Base-by-base conservation (phyloP, 2,888 invertebrate species). In the Drosophila picticornis region DNA sequence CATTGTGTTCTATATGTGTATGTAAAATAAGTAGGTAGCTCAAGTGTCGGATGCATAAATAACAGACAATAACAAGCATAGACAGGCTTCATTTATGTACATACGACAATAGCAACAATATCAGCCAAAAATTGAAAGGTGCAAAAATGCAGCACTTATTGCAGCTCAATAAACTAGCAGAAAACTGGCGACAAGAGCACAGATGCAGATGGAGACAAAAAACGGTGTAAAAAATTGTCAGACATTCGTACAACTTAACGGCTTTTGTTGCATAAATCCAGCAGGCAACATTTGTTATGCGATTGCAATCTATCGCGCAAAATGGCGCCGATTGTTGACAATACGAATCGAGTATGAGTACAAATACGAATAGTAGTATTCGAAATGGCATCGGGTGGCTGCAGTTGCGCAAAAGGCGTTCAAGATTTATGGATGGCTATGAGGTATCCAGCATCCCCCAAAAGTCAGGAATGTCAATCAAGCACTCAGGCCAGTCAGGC, bases 211-310 rank as follows among this genome's bases (percentile, higher is more conserved):
- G 70, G 66, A 65, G 76, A 80, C 78, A 80, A 75, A 68, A 57
- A 72, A 72, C 59, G 61, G 69, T 75, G 77, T 64, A 77, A 68
- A 73, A 80, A 73, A 74, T 74, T 70, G 80, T 80, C 72, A 82
- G 78, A 77, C 75, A 80, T 78, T 83, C 80, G 77, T 83, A 87
- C 82, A 89, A 88, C 77, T 88, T 89, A 88, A 88, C 87, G 87
- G 87, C 82, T 85, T 87, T 87, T 84, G 90, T 88, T 88, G 87
- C 87, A 89, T 89, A 87, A 87, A 89, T 78, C 64, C 75, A 75
- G 67, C 84, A 76, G 83, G 63, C 79, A 88, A 88, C 90, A 88
- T 89, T 88, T 85, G 82, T 84, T 89, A 82, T 78, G 82, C 88
- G 89, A 89, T 89, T 87, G 87, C 85, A 83, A 89, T 87, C 86